Conservation (phyloP, 2,113 vertebrate genomes). For the Proteles cristata region DNA sequence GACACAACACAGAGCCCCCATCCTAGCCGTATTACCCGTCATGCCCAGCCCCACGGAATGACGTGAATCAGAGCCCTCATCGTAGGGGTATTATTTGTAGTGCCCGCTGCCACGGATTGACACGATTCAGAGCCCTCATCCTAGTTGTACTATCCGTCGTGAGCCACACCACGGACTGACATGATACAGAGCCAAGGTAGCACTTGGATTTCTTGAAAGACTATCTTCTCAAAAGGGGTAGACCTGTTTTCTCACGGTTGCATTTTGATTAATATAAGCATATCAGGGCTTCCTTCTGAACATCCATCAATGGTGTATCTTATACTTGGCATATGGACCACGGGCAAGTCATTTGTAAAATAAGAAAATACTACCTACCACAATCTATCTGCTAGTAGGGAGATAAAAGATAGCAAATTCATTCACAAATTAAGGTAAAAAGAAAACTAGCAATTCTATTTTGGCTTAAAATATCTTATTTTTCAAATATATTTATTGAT, state of each 20-base stretch:
- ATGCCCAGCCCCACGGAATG: too few species aligned
- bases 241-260: not conserved
- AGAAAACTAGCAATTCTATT: not conserved
- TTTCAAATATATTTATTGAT: not conserved
- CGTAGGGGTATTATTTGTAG: not conserved
- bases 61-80: too few species aligned
- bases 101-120: not conserved
- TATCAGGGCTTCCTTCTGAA: not conserved
- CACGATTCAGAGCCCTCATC: not conserved
- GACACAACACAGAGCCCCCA: not conserved
- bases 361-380: not conserved
- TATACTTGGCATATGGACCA: not conserved
- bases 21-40: not conserved
- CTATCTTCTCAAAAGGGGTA: not conserved
- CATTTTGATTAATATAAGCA: not conserved
- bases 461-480: not conserved
- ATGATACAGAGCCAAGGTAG: not conserved
- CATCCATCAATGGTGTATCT: not conserved
- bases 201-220: not conserved
- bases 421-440: not conserved
- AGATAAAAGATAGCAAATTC: not conserved
- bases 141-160: too few species aligned
- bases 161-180: not conserved
- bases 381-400: not conserved
- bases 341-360: not conserved